Evolutionary conservation across 1,140 invertebrate species (phyloP).

Genomic region (Papilio helenus): DNA sequence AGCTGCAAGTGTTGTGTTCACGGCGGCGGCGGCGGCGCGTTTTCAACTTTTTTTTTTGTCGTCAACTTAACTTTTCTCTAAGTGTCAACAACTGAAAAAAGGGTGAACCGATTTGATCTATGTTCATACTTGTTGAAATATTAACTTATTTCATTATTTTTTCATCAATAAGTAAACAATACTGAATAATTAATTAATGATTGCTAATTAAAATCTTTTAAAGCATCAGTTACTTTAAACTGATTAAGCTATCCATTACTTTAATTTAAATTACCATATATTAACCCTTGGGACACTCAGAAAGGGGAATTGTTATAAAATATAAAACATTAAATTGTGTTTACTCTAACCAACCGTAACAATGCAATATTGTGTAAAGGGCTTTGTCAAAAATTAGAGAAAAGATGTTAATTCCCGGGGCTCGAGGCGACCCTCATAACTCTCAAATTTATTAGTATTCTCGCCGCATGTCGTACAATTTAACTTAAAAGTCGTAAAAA

Average conservation of each 20-base stretch:
- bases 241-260: neutral
- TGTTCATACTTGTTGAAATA: neutral
- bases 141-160: neutral
- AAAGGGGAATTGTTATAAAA: neutral
- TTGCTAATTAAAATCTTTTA: neutral
- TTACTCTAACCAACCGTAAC: neutral
- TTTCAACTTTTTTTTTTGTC: neutral
- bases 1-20: constrained; percentile 1
- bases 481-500: constrained; percentile 48
- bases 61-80: neutral
- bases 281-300: neutral
- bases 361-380: constrained; percentile 15
- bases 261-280: neutral
- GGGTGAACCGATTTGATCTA: neutral
- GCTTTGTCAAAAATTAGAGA: constrained; percentile 25
- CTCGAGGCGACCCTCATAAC: constrained; percentile 24
- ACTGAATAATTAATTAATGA: neutral
- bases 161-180: neutral
- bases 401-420: constrained; percentile 6
- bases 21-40: neutral
- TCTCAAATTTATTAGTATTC: constrained; percentile 34
- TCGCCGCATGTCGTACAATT: constrained; percentile 36
- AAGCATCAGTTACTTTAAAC: neutral
- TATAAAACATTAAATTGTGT: neutral
- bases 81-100: constrained; percentile 6